phyloP scores from a whole-genome alignment of 2,888 invertebrate species.

The Polydrusus pterygomalis region DNA sequence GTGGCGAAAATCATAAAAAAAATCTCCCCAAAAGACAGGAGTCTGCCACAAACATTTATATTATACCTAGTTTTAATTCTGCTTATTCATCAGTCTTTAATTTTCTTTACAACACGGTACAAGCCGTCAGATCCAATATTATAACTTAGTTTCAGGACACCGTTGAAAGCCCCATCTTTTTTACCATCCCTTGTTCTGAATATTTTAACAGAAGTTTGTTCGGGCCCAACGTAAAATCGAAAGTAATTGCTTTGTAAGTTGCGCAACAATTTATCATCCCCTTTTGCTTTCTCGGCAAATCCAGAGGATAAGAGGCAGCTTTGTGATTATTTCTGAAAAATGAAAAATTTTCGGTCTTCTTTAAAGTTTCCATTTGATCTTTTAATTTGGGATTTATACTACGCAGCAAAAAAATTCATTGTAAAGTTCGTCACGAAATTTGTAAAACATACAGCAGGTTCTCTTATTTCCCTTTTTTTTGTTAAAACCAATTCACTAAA shows the following conservation, averaged over 20 bases:
- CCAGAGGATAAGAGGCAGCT: constrained; percentile 3
- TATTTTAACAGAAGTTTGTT: constrained; percentile 35
- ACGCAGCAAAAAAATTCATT: too few relatives aligned
- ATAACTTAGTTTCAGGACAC: constrained; percentile 36
- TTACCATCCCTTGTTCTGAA: constrained; percentile 34
- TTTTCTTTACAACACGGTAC: constrained; percentile 2
- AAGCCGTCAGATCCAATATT: constrained; percentile 41
- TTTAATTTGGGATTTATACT: not conserved
- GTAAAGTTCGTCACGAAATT: too few relatives aligned
- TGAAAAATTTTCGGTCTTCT: constrained; percentile 5
- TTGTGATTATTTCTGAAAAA: constrained; percentile 8
- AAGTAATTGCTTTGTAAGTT: constrained; percentile 33
- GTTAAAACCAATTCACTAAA: too few relatives aligned
- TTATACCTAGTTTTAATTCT: not conserved
- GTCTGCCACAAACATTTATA: too few relatives aligned
- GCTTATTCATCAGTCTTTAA: not conserved
- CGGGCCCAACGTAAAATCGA: constrained; percentile 34
- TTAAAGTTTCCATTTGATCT: not conserved
- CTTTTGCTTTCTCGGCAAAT: constrained; percentile 8
- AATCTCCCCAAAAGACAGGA: too few relatives aligned
- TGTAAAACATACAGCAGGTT: too few relatives aligned
- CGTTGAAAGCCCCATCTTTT: constrained; percentile 30
- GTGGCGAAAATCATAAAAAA: too few relatives aligned
- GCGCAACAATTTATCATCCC: constrained; percentile 32
- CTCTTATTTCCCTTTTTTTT: too few relatives aligned